Evolutionary conservation across 2,797 vertebrate genomes (phyloP).

Genomic region (Hirundo rustica): DNA sequence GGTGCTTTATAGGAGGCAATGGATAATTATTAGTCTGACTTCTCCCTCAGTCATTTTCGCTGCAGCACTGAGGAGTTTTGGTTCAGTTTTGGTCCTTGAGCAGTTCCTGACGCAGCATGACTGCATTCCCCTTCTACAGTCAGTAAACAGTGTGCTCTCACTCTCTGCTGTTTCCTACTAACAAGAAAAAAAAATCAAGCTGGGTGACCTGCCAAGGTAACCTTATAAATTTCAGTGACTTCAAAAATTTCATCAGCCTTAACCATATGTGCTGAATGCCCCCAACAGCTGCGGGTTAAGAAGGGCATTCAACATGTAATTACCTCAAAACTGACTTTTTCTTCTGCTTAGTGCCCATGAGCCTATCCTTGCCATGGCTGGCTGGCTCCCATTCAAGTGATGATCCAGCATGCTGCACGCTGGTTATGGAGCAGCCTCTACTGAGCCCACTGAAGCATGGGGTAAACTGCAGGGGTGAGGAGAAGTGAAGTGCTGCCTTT

Average conservation of each 20-base stretch:
- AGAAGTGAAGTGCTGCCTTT: neutral
- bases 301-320: slow-evolving; percentile 62
- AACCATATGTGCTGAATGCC: slow-evolving; percentile 59
- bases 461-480: neutral
- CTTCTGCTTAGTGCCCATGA: slow-evolving; percentile 51
- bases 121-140: neutral
- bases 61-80: neutral
- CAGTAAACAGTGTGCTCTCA: neutral
- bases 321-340: slow-evolving; percentile 63
- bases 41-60: neutral
- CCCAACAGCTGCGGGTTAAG: slow-evolving; percentile 60
- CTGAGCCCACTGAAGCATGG: slow-evolving; percentile 11
- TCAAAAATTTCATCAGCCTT: slow-evolving; percentile 62
- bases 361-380: slow-evolving; percentile 34
- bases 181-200: neutral
- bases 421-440: neutral
- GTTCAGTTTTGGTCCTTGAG: neutral
- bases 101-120: neutral
- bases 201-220: slow-evolving; percentile 53
- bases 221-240: slow-evolving; percentile 58
- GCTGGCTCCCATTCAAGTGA: slow-evolving; percentile 51
- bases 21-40: neutral
- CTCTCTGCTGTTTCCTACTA: neutral
- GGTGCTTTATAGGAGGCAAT: neutral
- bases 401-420: neutral